These are phyloP conservation scores for Philereme vetulata DNA, from an alignment of 2,888 invertebrate species.

Conservation along the genomic window DNA sequence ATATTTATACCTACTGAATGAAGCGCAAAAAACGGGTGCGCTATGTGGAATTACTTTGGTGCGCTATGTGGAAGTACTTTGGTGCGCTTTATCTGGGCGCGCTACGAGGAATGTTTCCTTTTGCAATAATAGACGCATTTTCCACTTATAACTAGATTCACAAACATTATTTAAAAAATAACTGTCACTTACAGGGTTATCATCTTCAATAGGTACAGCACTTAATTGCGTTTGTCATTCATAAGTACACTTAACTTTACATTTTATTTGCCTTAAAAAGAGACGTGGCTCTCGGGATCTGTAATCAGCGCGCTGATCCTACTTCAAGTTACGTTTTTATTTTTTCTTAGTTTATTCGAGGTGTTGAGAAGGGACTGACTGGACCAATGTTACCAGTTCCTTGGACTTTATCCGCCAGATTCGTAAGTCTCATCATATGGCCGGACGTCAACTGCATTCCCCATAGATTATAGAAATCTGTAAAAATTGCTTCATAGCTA, in stretches of 20 bases:
- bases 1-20: no score
- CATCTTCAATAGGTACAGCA: constrained; percentile 24
- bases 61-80: no score
- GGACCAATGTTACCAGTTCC: constrained; percentile 10
- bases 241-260: constrained; percentile 40
- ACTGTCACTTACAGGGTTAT: constrained; percentile 16
- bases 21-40: no score
- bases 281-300: constrained; percentile 6
- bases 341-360: constrained; percentile 21
- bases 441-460: no score
- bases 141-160: no score
- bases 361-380: constrained; percentile 17
- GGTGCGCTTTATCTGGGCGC: no score
- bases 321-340: constrained; percentile 21
- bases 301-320: constrained; percentile 42
- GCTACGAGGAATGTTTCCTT: no score
- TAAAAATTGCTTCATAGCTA: no score
- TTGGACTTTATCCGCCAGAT: background rate
- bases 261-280: constrained; percentile 44
- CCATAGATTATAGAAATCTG: no score
- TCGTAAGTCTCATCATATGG: no score
- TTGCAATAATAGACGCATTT: no score
- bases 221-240: constrained; percentile 50
- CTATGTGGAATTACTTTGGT: no score
- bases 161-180: background rate